Percentiles rank a stretch among this genome's conserved stretches.
Conservation (phyloP, 2,113 vertebrate species). For the Microtus ochrogaster region DNA sequence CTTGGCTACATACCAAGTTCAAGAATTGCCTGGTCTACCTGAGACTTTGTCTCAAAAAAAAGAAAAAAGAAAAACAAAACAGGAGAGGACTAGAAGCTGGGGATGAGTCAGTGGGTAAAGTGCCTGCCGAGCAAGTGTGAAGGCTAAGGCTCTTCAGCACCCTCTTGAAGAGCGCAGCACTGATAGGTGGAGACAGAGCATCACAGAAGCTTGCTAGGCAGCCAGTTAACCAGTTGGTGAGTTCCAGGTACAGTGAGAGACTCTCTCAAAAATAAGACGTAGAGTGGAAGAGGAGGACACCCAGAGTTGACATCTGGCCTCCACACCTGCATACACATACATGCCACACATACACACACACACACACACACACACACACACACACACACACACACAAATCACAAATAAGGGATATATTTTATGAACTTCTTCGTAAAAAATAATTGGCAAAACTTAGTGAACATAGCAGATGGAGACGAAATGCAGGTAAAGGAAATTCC, state of each 20-base stretch:
- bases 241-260: neutral
- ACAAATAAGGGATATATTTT: neutral
- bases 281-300: neutral
- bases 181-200: neutral
- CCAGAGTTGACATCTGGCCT: neutral
- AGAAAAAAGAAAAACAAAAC: too few relatives aligned
- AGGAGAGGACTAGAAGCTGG: neutral
- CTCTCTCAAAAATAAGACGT: neutral
- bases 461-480: neutral
- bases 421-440: constrained; percentile 11
- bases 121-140: neutral
- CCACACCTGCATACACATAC: neutral
- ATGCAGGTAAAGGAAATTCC: constrained; percentile 8
- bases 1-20: neutral
- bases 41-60: neutral
- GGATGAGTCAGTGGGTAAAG: neutral
- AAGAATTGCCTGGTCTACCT: neutral
- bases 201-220: neutral
- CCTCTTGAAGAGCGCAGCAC: neutral
- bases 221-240: neutral
- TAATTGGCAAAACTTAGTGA: neutral
- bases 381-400: neutral
- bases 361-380: neutral
- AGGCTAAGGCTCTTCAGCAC: neutral
- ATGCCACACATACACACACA: neutral